A percentile compares a stretch with the other conserved stretches of the same genome.
Evolutionary conservation across 1,140 invertebrate species (phyloP).

Genomic region (Cylas formicarius): DNA sequence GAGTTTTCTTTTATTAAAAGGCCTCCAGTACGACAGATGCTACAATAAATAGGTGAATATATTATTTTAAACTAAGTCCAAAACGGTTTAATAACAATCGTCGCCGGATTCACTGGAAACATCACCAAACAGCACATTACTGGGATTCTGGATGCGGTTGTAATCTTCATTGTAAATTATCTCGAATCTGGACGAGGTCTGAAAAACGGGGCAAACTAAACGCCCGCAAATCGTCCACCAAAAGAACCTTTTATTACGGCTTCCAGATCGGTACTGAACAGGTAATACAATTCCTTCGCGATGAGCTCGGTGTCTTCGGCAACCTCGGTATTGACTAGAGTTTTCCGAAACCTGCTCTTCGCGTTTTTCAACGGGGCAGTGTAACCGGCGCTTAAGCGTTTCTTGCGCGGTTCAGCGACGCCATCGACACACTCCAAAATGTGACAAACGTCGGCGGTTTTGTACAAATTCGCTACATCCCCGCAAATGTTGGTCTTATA

Average conservation of each 20-base stretch:
- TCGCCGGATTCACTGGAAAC: too few relatives aligned
- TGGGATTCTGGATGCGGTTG: too few relatives aligned
- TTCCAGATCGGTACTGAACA: constrained; percentile 35
- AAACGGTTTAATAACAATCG: too few relatives aligned
- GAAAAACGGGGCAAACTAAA: constrained; percentile 9
- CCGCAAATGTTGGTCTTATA: constrained; percentile 29
- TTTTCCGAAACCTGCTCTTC: constrained; percentile 35
- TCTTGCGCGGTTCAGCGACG: constrained; percentile 12
- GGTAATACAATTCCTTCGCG: constrained; percentile 35
- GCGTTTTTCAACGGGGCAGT: constrained; percentile 37
- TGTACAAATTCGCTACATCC: constrained; percentile 29
- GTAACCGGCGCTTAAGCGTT: constrained; percentile 28
- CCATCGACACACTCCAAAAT: constrained; percentile 29
- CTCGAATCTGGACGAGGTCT: constrained; percentile 28
- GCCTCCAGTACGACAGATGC: too few relatives aligned
- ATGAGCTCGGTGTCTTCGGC: constrained; percentile 28
- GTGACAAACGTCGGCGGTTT: constrained; percentile 36
- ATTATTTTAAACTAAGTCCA: too few relatives aligned
- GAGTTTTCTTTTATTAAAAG: too few relatives aligned
- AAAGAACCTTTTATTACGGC: constrained; percentile 26
- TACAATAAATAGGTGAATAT: too few relatives aligned
- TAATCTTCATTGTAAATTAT: constrained; percentile 20
- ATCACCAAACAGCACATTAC: too few relatives aligned
- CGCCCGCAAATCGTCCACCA: constrained; percentile 6
- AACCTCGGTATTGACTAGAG: constrained; percentile 30